Conservation (phyloP, 1,140 invertebrate genomes). For the Drosophila nigrodunni region DNA sequence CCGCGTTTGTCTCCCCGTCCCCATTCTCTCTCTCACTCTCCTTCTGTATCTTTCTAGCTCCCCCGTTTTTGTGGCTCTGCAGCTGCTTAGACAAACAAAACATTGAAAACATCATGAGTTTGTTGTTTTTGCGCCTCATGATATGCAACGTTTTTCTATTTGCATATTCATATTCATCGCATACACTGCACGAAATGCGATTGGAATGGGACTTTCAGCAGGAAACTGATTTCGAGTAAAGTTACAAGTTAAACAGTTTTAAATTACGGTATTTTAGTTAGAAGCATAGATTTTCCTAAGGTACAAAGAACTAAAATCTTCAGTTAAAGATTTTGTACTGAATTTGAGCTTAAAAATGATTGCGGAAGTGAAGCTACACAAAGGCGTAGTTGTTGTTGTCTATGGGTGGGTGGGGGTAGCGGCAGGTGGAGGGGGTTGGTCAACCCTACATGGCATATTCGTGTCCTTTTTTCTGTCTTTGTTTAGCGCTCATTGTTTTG, state of each 20-base stretch:
- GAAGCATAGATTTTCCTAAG: neutral
- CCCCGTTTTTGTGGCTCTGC: neutral
- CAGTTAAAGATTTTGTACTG: neutral
- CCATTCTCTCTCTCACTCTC: neutral
- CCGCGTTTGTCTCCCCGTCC: neutral
- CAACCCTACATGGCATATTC: constrained; percentile 34
- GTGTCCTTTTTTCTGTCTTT: neutral
- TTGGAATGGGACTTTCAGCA: too few species aligned
- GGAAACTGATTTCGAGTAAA: too few species aligned
- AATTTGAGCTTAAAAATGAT: neutral
- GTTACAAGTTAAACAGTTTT: too few species aligned
- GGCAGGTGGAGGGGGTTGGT: neutral
- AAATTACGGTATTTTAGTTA: constrained; percentile 7
- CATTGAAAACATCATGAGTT: constrained; percentile 28
- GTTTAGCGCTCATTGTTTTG: constrained; percentile 12
- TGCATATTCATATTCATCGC: constrained; percentile 64
- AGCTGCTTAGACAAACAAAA: constrained; percentile 66
- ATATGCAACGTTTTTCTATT: constrained; percentile 57
- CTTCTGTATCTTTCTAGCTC: neutral
- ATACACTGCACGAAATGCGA: neutral
- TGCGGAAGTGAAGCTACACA: neutral
- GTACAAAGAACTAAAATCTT: neutral
- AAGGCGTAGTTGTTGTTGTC: neutral
- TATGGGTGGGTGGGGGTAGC: neutral
- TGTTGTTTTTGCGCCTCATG: constrained; percentile 42